These are phyloP conservation scores for Somateria mollissima DNA, from an alignment of 2,797 vertebrate genomes.

Conservation along the genomic window DNA sequence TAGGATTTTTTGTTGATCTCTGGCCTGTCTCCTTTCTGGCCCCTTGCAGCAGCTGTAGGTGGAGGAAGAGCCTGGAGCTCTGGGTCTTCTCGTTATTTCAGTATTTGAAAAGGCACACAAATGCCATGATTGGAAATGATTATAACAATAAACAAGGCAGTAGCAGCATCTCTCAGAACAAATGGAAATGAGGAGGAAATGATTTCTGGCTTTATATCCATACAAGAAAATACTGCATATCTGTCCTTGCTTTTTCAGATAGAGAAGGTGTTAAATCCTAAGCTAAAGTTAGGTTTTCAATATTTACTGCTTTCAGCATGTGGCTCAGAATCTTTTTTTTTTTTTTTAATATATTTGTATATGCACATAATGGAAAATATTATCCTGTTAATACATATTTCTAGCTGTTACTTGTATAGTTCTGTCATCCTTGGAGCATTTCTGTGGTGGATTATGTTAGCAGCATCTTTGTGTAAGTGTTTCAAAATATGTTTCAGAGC, in stretches of 20 bases:
- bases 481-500: constrained; percentile 29
- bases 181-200: not conserved
- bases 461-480: not conserved
- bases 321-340: not conserved
- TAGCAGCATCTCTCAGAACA: not conserved
- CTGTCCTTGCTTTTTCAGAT: not conserved
- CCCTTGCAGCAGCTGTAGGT: not conserved
- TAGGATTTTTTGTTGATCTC: not conserved
- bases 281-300: not conserved
- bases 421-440: not conserved
- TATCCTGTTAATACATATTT: not conserved
- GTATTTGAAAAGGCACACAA: not conserved
- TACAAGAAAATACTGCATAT: not conserved
- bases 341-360: not conserved
- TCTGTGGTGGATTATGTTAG: not conserved
- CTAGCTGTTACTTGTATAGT: not conserved
- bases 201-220: not conserved
- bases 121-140: not conserved
- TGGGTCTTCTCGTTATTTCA: not conserved
- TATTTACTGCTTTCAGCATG: not conserved
- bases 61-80: not conserved
- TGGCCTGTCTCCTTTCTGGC: not conserved
- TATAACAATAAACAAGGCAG: not conserved
- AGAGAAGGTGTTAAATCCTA: not conserved
- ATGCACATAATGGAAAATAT: not conserved